A percentile compares a stretch with the other conserved stretches of the same genome.
Conservation (phyloP, 2,113 vertebrate species). For the human region GRCh38 chr3:78965001-78965500, state of each 20-base stretch:
- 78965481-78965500: not conserved
- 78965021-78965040: not conserved
- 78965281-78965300: conserved; percentile 22
- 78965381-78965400: not conserved
- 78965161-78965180: not conserved
- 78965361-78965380: not conserved
- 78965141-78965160: not conserved
- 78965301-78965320: not conserved
- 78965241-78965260: not conserved
- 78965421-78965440: conserved; percentile 18
- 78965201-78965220: not conserved
- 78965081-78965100: not conserved
- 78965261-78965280: not conserved
- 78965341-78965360: not conserved
- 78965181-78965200: not conserved
- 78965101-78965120: not conserved
- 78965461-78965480: not conserved
- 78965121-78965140: conserved; percentile 15
- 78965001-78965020: not conserved
- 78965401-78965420: not conserved
- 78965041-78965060: not conserved
- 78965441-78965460: not conserved
- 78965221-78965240: not conserved
- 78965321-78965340: not conserved
- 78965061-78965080: not conserved